Percentiles rank a stretch among this genome's conserved stretches.
Evolutionary conservation across 2,797 vertebrate species (phyloP).

Genomic region (Danio albolineatus): DNA sequence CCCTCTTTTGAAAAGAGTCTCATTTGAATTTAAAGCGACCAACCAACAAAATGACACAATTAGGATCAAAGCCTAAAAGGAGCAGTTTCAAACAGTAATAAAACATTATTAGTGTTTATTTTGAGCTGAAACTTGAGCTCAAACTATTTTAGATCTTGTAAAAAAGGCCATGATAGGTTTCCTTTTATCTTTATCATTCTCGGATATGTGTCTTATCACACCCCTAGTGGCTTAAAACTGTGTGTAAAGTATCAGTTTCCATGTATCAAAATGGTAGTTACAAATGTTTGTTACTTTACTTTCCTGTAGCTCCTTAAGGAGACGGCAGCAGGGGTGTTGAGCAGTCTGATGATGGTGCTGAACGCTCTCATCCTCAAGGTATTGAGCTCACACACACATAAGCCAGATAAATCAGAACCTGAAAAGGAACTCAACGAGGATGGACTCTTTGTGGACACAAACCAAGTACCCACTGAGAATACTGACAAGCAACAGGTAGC

Average conservation of each 20-base stretch:
- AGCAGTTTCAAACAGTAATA: too few species aligned
- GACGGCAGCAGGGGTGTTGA: conserved; percentile 67
- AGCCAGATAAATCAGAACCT: conserved; percentile 52
- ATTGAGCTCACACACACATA: conserved; percentile 64
- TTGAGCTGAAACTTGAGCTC: too few species aligned
- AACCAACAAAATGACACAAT: too few species aligned
- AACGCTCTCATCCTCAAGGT: conserved; percentile 74
- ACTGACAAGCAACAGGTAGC: conserved; percentile 82
- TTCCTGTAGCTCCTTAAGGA: conserved; percentile 72
- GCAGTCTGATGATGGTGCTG: conserved; percentile 79
- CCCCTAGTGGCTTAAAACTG: background rate
- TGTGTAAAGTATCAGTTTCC: background rate
- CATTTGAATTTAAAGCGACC: too few species aligned
- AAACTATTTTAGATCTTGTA: too few species aligned
- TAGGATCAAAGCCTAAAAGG: too few species aligned
- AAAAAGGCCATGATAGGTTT: too few species aligned
- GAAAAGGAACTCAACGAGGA: conserved; percentile 65
- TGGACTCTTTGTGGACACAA: conserved; percentile 82
- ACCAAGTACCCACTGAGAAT: conserved; percentile 64
- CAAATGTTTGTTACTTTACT: background rate
- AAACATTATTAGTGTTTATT: too few species aligned
- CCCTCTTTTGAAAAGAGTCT: too few species aligned
- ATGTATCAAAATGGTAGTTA: background rate
- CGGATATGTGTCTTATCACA: too few species aligned
- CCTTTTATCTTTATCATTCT: too few species aligned